Evolutionary conservation across 2,888 invertebrate species (phyloP), one percentile per base, ranked within the genome.

Genomic region (Graphium colonna): DNA sequence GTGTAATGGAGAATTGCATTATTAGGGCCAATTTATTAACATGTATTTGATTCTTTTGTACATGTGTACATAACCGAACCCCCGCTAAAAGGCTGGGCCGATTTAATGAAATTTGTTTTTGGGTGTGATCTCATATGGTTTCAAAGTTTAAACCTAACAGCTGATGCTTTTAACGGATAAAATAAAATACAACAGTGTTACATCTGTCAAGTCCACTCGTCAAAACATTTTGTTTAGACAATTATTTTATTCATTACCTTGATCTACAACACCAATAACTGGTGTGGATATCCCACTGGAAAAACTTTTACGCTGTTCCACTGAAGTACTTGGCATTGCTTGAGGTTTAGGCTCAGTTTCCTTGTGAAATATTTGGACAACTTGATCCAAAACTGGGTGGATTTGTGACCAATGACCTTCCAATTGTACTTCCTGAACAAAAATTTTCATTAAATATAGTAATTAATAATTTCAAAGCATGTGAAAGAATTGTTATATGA

Each of bases 371-470:
- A 82, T 67, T 8, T 77, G 67, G n/a, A 82, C 73, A 15, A 86
- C 77, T 31, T 84, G 77, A n/a, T 75, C 71, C 10, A 87, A 51
- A 0, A 79, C 73, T 0, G 82, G 79, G 48, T 79, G 71, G 8
- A 87, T 68, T 42, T 79, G 75, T 0, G 77, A 69, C 84, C 82
- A 82, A 36, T 73, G 75, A 0, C 86, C 86, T 71, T 85, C 84
- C 7, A 87, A 49, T 46, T 81, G 74, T 2, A 84, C 70, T 58
- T 80, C 80, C 86, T 86, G 57, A 3, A 64, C 9, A 36, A 33
- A 33, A 33, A 33, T 2, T n/a, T 28, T 28, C 5, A 7, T 4
- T 7, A 28, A 28, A 28, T 7, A 28, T 4, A 8, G 5, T 28
- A 7, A 7, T 4, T 28, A 7, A 28, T 7, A 28, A 28, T 28